Conservation (phyloP, 2,797 vertebrate genomes). For the Enteromius argenteus region DNA sequence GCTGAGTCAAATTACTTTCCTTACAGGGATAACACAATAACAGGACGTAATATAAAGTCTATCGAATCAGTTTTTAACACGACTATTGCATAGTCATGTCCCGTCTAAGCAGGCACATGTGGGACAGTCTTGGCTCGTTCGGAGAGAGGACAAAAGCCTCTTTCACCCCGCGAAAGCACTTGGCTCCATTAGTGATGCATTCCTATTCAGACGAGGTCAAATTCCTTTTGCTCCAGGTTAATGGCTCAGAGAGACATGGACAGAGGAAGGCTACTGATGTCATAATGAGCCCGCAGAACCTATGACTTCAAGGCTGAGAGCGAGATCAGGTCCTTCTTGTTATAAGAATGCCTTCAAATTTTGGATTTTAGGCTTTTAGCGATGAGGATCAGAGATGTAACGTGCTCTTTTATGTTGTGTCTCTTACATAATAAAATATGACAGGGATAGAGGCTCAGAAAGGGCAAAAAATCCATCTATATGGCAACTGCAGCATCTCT, state of each 20-base stretch:
- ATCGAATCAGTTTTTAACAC: neutral
- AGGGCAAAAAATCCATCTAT: neutral
- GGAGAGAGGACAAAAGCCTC: conserved; percentile 70
- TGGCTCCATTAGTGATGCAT: conserved; percentile 67
- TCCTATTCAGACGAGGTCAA: conserved; percentile 71
- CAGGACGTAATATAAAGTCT: neutral
- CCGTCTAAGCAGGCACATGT: conserved; percentile 36
- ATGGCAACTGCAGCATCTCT: neutral
- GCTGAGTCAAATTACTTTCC: neutral
- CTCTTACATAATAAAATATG: neutral
- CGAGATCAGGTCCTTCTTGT: neutral
- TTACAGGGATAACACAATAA: neutral
- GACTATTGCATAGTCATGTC: conserved; percentile 16
- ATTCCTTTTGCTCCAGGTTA: conserved; percentile 68
- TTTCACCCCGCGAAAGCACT: conserved; percentile 69
- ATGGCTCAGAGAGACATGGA: conserved; percentile 56
- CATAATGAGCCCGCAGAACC: conserved; percentile 19
- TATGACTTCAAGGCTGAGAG: neutral
- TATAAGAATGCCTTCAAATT: neutral
- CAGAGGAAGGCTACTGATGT: conserved; percentile 23
- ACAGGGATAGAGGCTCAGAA: neutral
- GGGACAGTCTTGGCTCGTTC: conserved; percentile 42
- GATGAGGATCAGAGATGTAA: neutral
- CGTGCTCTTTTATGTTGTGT: conserved; percentile 1
- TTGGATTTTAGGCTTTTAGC: neutral